These are phyloP conservation scores for Trypoxylon attenuatum DNA, from an alignment of 2,888 invertebrate genomes.

Conservation along the genomic window DNA sequence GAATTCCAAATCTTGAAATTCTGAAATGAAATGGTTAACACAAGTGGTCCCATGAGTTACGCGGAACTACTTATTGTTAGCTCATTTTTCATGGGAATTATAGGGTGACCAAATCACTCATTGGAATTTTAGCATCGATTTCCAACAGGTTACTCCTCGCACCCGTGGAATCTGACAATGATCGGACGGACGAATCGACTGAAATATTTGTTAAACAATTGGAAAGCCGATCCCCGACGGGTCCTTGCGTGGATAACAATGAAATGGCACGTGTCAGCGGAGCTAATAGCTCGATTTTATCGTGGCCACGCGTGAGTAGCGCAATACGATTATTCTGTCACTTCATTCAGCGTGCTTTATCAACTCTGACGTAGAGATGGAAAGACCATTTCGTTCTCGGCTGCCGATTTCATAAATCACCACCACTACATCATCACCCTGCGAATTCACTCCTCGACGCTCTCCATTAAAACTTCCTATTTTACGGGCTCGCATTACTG, in stretches of 20 bases:
- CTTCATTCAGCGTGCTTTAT: constrained; percentile 43
- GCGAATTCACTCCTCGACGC: not conserved
- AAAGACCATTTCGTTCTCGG: constrained; percentile 39
- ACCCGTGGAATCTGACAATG: not conserved
- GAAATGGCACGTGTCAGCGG: constrained; percentile 28
- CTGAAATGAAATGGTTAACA: too few relatives aligned
- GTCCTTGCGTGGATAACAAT: constrained; percentile 9
- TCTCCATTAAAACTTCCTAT: constrained; percentile 15
- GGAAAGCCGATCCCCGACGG: not conserved
- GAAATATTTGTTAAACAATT: constrained; percentile 4
- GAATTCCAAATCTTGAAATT: too few relatives aligned
- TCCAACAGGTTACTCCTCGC: not conserved
- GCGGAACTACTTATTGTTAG: too few relatives aligned
- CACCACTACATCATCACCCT: not conserved
- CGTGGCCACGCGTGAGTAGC: constrained; percentile 21
- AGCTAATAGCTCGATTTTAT: constrained; percentile 38
- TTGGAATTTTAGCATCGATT: too few relatives aligned
- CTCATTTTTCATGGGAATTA: too few relatives aligned
- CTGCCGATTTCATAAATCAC: constrained; percentile 42
- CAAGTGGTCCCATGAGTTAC: too few relatives aligned
- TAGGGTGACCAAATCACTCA: too few relatives aligned
- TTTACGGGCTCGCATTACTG: constrained; percentile 4
- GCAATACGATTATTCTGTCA: constrained; percentile 42
- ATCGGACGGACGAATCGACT: constrained; percentile 15
- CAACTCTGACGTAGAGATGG: constrained; percentile 38